Base-by-base conservation (phyloP, 2,797 vertebrate species). In the Myotis daubentonii region DNA sequence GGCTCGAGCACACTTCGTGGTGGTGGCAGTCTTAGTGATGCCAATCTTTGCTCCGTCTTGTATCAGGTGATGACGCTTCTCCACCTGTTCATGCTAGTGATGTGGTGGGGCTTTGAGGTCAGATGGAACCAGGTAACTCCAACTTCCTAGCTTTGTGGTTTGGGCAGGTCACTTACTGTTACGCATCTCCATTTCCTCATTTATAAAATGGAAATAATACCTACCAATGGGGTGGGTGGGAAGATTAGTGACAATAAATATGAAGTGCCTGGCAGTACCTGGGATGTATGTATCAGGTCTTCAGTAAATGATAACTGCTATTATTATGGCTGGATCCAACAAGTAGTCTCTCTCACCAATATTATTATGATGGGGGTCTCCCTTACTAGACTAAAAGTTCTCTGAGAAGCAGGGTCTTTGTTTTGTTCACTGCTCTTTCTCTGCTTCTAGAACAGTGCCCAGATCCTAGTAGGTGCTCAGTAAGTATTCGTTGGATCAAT, bases 141-240 rank as follows among this genome's bases (percentile, higher is more conserved):
- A 36, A 36, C 13, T 70, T 94, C 47, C 25, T n/a, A 38, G 11
- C 15, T 85, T 71, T 80, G 28, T 70, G 44, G 15, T 28, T 95
- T 62, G 47, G 72, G 60, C 72, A 78, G 82, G 70, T 76, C 51
- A 51, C 44, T 94, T 74, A 88, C 79, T 8, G 19, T 72, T 72
- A 44, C 1, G 13, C 89, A n/a, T 25, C 60, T 81, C 53, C 38
- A 20, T 82, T 79, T 88, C 53, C 44, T 86, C 49, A 53, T 57
- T n/a, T 80, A 41, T 80, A 75, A 87, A 91, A 91, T 44, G 78
- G 74, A 91, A 94, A 66, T 65, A 72, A 87, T 80, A 82, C 30
- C 23, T 44, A 80, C 28, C 49, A 84, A 80, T 55, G 51, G 81
- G 51, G 25, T 36, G 49, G 60, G 57, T 49, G 33, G 83, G n/a